Conservation (phyloP, 2,888 invertebrate genomes). For the Hymenopus coronatus region DNA sequence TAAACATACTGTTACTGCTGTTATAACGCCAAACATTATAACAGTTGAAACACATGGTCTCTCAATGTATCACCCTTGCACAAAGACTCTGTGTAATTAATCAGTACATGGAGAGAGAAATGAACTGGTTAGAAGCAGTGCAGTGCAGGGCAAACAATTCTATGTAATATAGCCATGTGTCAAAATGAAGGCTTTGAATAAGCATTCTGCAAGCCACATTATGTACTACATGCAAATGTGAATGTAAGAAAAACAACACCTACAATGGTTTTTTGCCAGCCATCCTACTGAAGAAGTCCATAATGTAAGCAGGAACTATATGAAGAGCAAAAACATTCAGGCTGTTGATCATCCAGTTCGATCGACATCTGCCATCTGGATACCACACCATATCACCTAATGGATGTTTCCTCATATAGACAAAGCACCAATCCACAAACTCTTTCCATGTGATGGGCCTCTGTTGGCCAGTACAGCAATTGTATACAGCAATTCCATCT, state of each 20-base stretch:
- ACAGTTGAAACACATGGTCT: too few species aligned
- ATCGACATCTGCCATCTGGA: slow-evolving; percentile 42
- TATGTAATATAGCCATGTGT: too few species aligned
- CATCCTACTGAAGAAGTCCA: slow-evolving; percentile 50
- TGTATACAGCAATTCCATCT: slow-evolving; percentile 49
- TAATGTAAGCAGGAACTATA: slow-evolving; percentile 53
- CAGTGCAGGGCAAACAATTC: too few species aligned
- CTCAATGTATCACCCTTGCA: too few species aligned
- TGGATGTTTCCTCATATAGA: slow-evolving; percentile 47
- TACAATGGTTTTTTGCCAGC: slow-evolving; percentile 50
- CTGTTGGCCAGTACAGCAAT: slow-evolving; percentile 54
- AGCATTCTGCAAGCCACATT: too few species aligned
- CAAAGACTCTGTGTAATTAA: too few species aligned
- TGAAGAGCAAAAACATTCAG: slow-evolving; percentile 53
- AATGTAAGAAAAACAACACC: slow-evolving; percentile 24
- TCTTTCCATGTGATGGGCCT: slow-evolving; percentile 56
- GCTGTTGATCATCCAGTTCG: slow-evolving; percentile 47
- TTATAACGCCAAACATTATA: too few species aligned
- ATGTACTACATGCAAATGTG: too few species aligned
- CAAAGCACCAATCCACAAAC: slow-evolving; percentile 46
- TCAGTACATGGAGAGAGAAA: too few species aligned
- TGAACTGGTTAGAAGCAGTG: too few species aligned
- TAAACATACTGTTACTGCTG: too few species aligned
- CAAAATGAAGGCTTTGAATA: too few species aligned
- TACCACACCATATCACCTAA: slow-evolving; percentile 52